phyloP scores from a whole-genome alignment of 2,888 invertebrate species.

The Volucella zonaria region DNA sequence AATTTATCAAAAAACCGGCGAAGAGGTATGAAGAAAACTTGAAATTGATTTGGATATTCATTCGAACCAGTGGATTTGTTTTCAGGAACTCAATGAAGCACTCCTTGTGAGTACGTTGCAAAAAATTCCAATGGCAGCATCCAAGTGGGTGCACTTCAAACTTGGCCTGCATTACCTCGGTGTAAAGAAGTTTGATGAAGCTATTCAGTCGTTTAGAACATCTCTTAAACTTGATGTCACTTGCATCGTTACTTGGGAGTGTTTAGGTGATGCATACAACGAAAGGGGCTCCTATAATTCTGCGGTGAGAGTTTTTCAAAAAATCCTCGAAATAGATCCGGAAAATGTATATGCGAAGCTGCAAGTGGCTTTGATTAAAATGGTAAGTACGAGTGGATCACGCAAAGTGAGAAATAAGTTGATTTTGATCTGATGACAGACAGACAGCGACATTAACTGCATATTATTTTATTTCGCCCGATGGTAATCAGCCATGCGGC shows the following conservation, averaged over 20 bases:
- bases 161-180: conserved; percentile 92
- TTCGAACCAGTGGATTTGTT: neutral
- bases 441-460: too few species aligned
- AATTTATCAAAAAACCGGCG: conserved; percentile 87
- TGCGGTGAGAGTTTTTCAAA: conserved; percentile 93
- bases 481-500: neutral
- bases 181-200: conserved; percentile 87
- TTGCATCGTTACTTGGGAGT: conserved; percentile 92
- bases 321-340: conserved; percentile 87
- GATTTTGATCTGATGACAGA: too few species aligned
- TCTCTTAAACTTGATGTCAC: conserved; percentile 87
- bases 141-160: conserved; percentile 92
- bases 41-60: neutral
- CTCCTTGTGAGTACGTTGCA: conserved; percentile 81
- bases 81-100: conserved; percentile 77
- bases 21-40: conserved; percentile 84
- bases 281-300: conserved; percentile 94
- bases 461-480: too few species aligned
- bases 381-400: conserved; percentile 75
- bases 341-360: conserved; percentile 88
- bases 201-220: conserved; percentile 89
- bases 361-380: conserved; percentile 90
- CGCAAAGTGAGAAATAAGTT: neutral
- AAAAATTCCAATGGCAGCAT: conserved; percentile 83
- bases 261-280: conserved; percentile 94